Percentiles rank a stretch among this genome's conserved stretches.
Evolutionary conservation across 2,888 invertebrate genomes (phyloP).

Genomic region (Cylindroiulus punctatus): DNA sequence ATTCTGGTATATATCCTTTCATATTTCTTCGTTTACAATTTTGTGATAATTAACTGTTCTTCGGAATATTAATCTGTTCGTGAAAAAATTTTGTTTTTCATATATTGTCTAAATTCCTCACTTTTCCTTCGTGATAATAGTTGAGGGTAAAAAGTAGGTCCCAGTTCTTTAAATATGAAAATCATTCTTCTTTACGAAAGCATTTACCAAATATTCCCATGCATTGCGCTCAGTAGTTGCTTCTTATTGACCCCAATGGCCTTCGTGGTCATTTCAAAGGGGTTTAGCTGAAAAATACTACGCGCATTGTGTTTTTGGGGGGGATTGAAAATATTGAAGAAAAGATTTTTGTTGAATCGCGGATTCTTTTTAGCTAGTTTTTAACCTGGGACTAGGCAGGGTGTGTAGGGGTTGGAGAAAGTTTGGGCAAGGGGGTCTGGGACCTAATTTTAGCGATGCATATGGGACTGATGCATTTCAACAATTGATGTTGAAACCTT

Average conservation of each 20-base stretch:
- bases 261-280: not conserved
- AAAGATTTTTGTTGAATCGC: constrained; percentile 6
- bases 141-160: not conserved
- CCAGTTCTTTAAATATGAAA: not conserved
- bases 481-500: constrained; percentile 50
- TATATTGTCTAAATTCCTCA: not conserved
- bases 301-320: constrained; percentile 12
- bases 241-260: constrained; percentile 23
- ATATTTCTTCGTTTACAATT: not conserved
- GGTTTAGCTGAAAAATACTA: constrained; percentile 30
- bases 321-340: constrained; percentile 37
- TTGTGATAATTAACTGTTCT: too few relatives aligned
- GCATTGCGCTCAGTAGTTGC: not conserved
- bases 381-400: constrained; percentile 42
- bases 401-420: constrained; percentile 5
- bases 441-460: constrained; percentile 48
- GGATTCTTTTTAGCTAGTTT: constrained; percentile 30
- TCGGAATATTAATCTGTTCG: too few relatives aligned
- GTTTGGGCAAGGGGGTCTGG: not conserved
- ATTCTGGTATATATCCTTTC: too few relatives aligned
- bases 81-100: not conserved
- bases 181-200: constrained; percentile 17
- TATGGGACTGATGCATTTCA: constrained; percentile 48
- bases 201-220: not conserved
- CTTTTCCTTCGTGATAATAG: not conserved